Percentiles rank a stretch among this genome's conserved stretches.
These are phyloP conservation scores for Panagrolaimus sp. DNA, from an alignment of 1,140 invertebrate genomes.

Conservation along the genomic window DNA sequence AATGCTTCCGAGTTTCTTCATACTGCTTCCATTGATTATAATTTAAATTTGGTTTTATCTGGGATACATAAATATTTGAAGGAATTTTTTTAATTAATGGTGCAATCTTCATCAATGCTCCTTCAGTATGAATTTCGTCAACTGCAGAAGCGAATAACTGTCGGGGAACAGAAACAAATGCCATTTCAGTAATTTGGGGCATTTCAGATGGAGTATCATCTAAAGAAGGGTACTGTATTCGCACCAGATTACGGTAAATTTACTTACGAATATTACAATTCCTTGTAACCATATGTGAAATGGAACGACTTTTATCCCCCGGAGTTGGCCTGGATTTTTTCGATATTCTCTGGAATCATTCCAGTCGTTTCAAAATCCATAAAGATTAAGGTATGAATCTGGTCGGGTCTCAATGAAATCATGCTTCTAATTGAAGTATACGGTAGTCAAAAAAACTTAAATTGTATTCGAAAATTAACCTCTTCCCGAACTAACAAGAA, in stretches of 20 bases:
- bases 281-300: neutral
- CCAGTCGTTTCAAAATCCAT: constrained; percentile 26
- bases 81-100: neutral
- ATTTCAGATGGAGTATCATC: constrained; percentile 4
- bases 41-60: neutral
- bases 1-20: neutral
- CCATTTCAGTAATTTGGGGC: constrained; percentile 25
- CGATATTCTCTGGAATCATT: constrained; percentile 1
- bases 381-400: constrained; percentile 20
- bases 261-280: neutral
- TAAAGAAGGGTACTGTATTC: neutral
- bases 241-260: no score
- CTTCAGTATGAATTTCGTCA: neutral
- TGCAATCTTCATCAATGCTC: neutral
- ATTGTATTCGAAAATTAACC: no score
- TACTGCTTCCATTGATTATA: neutral
- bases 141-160: neutral
- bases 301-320: neutral
- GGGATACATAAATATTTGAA: neutral
- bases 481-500: no score
- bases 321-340: neutral
- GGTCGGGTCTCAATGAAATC: neutral
- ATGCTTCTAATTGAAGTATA: no score
- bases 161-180: neutral
- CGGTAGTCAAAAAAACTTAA: no score